phyloP scores from a whole-genome alignment of 2,113 vertebrate genomes.

The Smithornis capensis region DNA sequence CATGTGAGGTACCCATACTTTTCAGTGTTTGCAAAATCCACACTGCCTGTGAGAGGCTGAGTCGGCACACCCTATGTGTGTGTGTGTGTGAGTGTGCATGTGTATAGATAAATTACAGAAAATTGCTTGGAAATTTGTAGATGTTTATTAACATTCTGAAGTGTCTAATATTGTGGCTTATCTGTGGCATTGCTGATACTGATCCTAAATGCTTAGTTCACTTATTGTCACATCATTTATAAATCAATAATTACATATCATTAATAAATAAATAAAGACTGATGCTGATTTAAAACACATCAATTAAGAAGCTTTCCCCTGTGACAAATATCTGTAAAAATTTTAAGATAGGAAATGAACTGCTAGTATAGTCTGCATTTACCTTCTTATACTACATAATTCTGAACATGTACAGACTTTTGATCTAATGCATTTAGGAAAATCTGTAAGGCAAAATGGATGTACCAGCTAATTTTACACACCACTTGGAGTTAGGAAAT shows the following conservation, averaged over 20 bases:
- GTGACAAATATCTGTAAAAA: not conserved
- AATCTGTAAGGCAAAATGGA: not conserved
- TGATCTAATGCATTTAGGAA: not conserved
- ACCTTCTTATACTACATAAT: not conserved
- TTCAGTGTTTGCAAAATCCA: not conserved
- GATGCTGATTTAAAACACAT: not conserved
- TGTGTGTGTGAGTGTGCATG: rapidly evolving
- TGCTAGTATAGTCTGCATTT: not conserved
- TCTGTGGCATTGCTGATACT: not conserved
- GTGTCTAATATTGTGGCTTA: not conserved
- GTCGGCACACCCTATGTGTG: rapidly evolving
- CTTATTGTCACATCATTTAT: not conserved
- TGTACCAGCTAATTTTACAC: not conserved
- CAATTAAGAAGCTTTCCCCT: not conserved
- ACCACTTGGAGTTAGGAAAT: not conserved
- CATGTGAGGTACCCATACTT: not conserved
- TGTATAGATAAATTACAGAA: not conserved
- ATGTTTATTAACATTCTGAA: not conserved
- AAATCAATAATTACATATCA: not conserved
- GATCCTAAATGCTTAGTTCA: not conserved
- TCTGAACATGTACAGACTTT: not conserved
- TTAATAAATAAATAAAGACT: not conserved
- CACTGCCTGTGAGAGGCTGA: not conserved
- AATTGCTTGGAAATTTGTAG: not conserved
- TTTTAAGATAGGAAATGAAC: not conserved